Base-by-base conservation (phyloP, 2,797 vertebrate species). In the Discoglossus pictus region DNA sequence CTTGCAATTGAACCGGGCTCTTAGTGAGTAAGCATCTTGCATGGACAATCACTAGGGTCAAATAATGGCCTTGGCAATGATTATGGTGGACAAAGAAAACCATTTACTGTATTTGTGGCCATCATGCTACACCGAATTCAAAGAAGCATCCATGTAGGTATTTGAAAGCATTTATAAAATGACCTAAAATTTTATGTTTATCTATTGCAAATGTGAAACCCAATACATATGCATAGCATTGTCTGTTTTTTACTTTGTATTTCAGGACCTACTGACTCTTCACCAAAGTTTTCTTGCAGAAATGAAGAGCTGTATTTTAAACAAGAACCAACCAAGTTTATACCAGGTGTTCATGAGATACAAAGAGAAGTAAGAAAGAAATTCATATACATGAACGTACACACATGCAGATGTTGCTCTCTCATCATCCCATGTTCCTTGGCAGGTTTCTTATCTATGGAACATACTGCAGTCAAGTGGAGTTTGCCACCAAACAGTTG, bases 381-480 rank as follows among this genome's bases (percentile, higher is more conserved):
- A 15, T 51, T 6, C 6, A 47, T 3, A 21, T 21, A 11, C 24
- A 47, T 2, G 23, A 11, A 24, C n/a, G 10, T 23, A 20, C 20
- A 9, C 42, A 44, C 16, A 44, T 44, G 4, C 3, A n/a, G n/a
- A 18, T 21, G 38, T 3, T 42, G 16, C n/a, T 15, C 15, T 39
- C 18, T 36, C 2, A 4, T 17, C 40, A 8, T 16, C 40, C 40
- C 40, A 44, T 18, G 3, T 17, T 18, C 20, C 44, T 56, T 23
- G 43, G 6, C 38, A 97, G 94, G 81, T 87, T 98, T 54, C 82
- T 98, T 6, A 72, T 91, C 17, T 98, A 98, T 0, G 95, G 95
- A 0, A 87, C 79, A 2, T 98, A 98, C 80, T 98, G 95, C 44
- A 96, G 95, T 73, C 93, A 96, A 76, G 92, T 98, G 74, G 94